Evolutionary conservation across 2,797 vertebrate species (phyloP), one percentile per base, ranked within the genome.

Genomic region (Lepus townsendii): DNA sequence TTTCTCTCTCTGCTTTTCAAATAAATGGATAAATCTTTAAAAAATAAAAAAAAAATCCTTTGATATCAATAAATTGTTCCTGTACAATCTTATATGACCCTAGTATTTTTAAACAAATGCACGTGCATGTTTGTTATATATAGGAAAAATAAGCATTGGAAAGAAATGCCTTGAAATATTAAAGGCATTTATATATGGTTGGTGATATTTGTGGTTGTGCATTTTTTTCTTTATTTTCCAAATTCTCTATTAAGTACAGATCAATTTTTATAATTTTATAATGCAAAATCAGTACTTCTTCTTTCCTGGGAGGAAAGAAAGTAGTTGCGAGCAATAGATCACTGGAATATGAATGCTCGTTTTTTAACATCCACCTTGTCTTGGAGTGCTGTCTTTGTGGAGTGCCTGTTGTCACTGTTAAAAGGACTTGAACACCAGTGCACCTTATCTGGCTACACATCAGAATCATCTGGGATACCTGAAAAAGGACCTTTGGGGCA

Each of bases 161-260:
- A 93, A 73, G 1, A 83, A 82, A 90, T 65, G 68, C 11, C 24
- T 94, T 50, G 90, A 84, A 92, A 75, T 68, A n/a, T 26, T 50
- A 77, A 68, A 92, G 63, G 14, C 12, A 38, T 89, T 95, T 78
- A 26, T 73, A 77, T 86, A 38, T 90, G 16, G 5, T 86, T 72
- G 19, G 24, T 91, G 27, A 3, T 35, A 75, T 84, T 95, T 68
- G 24, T 30, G 14, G 35, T 79, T 90, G 88, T 78, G n/a, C 1
- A 68, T 82, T 22, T 88, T 93, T 93, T 83, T 47, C 20, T 89
- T 90, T 88, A 85, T 75, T 92, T 91, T 76, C 27, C 22, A 88
- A 88, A 60, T 93, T 92, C n/a, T 93, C 20, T 38, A 54, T 80
- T 91, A 79, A 83, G 5, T 10, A 35, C 54, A 38, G 26, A 73